These are phyloP conservation scores for Lamproptera curius DNA, from an alignment of 2,888 invertebrate genomes.

Conservation along the genomic window DNA sequence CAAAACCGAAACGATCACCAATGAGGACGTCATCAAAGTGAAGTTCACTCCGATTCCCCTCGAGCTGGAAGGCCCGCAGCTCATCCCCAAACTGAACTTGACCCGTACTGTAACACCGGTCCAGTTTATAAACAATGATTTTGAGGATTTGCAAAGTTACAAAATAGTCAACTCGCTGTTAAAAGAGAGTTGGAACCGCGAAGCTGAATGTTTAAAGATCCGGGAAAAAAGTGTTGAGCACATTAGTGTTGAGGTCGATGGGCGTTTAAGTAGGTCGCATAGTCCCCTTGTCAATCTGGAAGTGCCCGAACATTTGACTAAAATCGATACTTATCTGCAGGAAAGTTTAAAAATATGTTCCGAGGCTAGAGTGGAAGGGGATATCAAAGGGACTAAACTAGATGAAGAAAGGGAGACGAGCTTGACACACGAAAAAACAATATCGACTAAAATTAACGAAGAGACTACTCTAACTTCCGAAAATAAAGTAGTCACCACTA, in stretches of 20 bases:
- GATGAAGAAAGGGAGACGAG: constrained; percentile 30
- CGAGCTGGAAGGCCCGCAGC: constrained; percentile 51
- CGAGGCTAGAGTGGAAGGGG: constrained; percentile 33
- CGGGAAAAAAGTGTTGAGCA: constrained; percentile 24
- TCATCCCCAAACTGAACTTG: constrained; percentile 27
- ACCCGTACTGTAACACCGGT: constrained; percentile 39
- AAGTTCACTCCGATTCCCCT: constrained; percentile 64
- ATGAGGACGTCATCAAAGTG: constrained; percentile 65
- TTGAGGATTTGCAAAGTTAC: constrained; percentile 66
- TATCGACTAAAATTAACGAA: constrained; percentile 22
- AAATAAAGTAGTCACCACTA: constrained; percentile 13
- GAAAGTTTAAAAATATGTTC: constrained; percentile 61
- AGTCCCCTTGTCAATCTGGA: constrained; percentile 58
- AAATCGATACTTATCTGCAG: constrained; percentile 65
- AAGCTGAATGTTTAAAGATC: constrained; percentile 21
- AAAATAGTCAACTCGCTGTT: constrained; percentile 66
- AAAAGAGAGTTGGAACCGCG: constrained; percentile 48
- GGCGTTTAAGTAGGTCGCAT: constrained; percentile 34
- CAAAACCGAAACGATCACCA: constrained; percentile 68
- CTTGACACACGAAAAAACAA: constrained; percentile 25
- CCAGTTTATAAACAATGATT: constrained; percentile 54
- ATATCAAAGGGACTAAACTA: constrained; percentile 21
- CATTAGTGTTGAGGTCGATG: constrained; percentile 32
- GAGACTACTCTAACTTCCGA: constrained; percentile 15
- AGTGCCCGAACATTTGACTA: constrained; percentile 61